A percentile compares a stretch with the other conserved stretches of the same genome.
Conservation (phyloP, 2,888 invertebrate species). For the Xestia xanthographa region DNA sequence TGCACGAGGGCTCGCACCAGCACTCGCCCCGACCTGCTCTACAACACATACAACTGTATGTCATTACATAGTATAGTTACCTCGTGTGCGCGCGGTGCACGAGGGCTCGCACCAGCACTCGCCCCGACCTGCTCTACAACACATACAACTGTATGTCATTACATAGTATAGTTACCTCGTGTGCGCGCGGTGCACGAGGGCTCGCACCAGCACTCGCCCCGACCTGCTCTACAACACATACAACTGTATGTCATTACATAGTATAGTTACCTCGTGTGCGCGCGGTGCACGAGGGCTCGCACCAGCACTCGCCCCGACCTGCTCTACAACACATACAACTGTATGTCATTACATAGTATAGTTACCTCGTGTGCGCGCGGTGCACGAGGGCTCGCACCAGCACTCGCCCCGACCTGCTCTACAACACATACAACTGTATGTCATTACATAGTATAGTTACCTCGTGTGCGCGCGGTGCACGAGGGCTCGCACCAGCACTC, state of each 20-base stretch:
- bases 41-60: too few relatives aligned
- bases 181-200: conserved; percentile 29
- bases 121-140: background rate
- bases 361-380: conserved; percentile 10
- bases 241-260: too few relatives aligned
- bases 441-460: conserved; percentile 7
- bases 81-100: conserved; percentile 20
- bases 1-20: conserved; percentile 33
- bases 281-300: conserved; percentile 34
- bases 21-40: background rate
- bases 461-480: conserved; percentile 20
- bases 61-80: conserved; percentile 7
- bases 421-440: too few relatives aligned
- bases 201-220: background rate
- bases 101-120: conserved; percentile 8
- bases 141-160: too few relatives aligned
- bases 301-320: background rate
- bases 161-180: conserved; percentile 2
- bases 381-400: conserved; percentile 33
- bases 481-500: conserved; percentile 8
- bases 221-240: conserved; percentile 7
- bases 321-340: too few relatives aligned
- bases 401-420: background rate
- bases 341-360: too few relatives aligned
- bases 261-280: conserved; percentile 2